Base-by-base conservation (phyloP, 2,113 vertebrate species). In the Pomatostomus ruficeps region DNA sequence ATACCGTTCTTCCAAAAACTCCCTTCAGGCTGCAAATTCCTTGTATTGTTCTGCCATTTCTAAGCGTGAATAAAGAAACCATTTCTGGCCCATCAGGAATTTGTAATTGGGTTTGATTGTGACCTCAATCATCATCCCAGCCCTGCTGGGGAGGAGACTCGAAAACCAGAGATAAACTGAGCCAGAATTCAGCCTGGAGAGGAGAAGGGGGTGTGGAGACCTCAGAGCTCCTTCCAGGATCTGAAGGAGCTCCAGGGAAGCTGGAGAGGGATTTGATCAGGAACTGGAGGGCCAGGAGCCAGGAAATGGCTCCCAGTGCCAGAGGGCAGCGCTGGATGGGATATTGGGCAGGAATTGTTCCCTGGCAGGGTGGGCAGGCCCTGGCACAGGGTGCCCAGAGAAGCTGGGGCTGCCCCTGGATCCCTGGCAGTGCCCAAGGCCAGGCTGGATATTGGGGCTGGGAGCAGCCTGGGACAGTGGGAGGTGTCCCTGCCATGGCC, bases 391-490 rank as follows among this genome's bases (percentile, higher is more conserved):
- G 10, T 65, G 26, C 31, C 49, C 85, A 80, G 85, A 65, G 85
- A 1, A 72, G 42, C 58, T 88, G 67, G 3, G 67, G 58, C 49
- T 80, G 58, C 36, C 49, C 67, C 43, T 76, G 54, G 36, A 72
- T 49, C 58, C 58, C 58, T 73, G 85, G 42, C 0, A 88, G 51
- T 73, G 67, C 0, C 26, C 67, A 33, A 65, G 36, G 67, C 58
- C 51, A 20, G 66, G 42, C 0, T 63, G 48, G 55, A 29, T 7
- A 40, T 0, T 23, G 5, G 40, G 46, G n/a, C 16, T 40, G 6
- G 74, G 75, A 57, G 26, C 58, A 88, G 2, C 49, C 49, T 72
- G 75, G 67, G 36, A 15, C 1, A 2, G 43, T 33, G 67, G 67
- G 0, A 65, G 18, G 14, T 26, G 66, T 57, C 31, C 35, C 49